These are phyloP conservation scores for Melanotaenia nigrans DNA, from an alignment of 2,797 vertebrate genomes.

Conservation along the genomic window DNA sequence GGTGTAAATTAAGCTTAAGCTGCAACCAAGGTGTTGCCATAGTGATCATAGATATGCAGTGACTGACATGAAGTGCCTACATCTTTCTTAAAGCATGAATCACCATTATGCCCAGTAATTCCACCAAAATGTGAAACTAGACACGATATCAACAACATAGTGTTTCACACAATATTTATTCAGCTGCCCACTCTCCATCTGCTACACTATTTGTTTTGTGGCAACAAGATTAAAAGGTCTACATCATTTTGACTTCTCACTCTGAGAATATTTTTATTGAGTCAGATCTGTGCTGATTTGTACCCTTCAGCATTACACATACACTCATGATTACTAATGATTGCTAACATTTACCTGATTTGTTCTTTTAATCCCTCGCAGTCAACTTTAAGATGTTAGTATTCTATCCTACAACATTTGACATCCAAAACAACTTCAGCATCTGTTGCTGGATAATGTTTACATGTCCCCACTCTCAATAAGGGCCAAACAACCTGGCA, in stretches of 20 bases:
- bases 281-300: not conserved
- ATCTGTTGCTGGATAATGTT: not conserved
- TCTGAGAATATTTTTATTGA: not conserved
- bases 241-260: not conserved
- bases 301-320: not conserved
- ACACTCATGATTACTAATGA: not conserved
- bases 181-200: slow-evolving; percentile 24
- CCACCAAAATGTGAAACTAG: slow-evolving; percentile 26
- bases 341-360: not conserved
- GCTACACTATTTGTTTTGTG: slow-evolving; percentile 21
- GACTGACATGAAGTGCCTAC: slow-evolving; percentile 19
- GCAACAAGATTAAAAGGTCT: not conserved
- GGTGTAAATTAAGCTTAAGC: not conserved
- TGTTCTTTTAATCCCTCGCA: not conserved
- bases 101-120: slow-evolving; percentile 39
- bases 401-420: not conserved
- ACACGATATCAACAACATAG: slow-evolving; percentile 27
- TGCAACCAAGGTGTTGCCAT: slow-evolving; percentile 6
- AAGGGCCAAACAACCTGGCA: not conserved
- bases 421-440: not conserved
- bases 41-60: slow-evolving; percentile 44
- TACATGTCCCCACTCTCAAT: not conserved
- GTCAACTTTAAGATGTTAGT: not conserved
- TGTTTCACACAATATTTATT: slow-evolving; percentile 36
- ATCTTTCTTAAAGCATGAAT: slow-evolving; percentile 51